Conservation (phyloP, 2,888 invertebrate genomes). For the Griposia aprilina region DNA sequence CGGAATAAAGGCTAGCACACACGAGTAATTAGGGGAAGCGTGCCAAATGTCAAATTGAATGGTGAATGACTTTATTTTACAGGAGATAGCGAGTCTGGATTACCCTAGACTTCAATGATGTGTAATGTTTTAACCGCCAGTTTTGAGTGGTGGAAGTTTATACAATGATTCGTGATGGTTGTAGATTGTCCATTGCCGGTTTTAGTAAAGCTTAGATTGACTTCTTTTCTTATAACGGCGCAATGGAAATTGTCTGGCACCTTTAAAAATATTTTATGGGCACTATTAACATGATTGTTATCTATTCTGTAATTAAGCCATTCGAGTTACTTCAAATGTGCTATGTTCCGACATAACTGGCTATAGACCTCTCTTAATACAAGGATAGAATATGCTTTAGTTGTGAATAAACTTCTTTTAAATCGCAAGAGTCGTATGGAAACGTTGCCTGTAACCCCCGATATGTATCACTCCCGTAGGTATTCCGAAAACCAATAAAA, state of each 20-base stretch:
- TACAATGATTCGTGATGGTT: neutral
- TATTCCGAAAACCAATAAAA: neutral
- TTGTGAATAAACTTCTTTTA: neutral
- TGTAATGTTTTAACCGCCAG: neutral
- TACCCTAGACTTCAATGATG: slow-evolving; percentile 15
- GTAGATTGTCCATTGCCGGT: slow-evolving; percentile 3
- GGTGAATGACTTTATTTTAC: slow-evolving; percentile 58
- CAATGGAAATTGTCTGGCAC: neutral
- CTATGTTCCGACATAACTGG: neutral
- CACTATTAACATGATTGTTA: neutral
- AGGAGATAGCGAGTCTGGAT: slow-evolving; percentile 56
- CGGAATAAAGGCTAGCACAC: slow-evolving; percentile 79
- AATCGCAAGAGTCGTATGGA: neutral
- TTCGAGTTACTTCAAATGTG: neutral
- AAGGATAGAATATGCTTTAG: neutral
- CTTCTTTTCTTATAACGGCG: neutral
- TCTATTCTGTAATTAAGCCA: neutral
- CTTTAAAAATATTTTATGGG: too few relatives aligned
- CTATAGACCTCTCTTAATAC: neutral
- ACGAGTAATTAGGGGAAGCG: slow-evolving; percentile 83
- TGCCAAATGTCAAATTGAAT: slow-evolving; percentile 82
- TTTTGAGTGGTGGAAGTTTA: neutral
- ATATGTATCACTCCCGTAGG: neutral
- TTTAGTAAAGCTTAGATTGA: neutral
- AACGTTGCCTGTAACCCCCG: neutral